Evolutionary conservation across 2,888 invertebrate species (phyloP).

Genomic region (Conistra vaccinii): DNA sequence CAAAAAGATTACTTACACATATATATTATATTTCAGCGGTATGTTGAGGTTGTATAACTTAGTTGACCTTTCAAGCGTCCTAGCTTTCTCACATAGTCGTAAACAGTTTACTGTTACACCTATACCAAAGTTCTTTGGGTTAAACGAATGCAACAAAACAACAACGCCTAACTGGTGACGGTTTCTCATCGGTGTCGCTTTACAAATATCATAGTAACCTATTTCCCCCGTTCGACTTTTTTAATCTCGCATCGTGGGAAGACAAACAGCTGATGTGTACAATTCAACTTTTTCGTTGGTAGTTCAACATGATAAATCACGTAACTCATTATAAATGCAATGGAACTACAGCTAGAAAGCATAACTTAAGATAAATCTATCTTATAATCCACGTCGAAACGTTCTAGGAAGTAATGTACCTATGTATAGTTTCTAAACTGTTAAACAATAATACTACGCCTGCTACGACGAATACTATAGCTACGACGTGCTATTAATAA

Average conservation of each 20-base stretch:
- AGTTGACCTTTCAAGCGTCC: conserved; percentile 47
- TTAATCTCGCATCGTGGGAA: conserved; percentile 63
- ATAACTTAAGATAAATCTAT: conserved; percentile 5
- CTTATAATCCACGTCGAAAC: background rate
- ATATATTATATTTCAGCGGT: conserved; percentile 63
- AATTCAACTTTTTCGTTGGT: conserved; percentile 30
- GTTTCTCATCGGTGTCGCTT: conserved; percentile 52
- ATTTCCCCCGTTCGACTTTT: conserved; percentile 67
- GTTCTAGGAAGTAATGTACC: conserved; percentile 15
- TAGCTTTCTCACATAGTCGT: conserved; percentile 48
- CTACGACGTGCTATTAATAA: background rate
- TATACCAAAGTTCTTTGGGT: conserved; percentile 22
- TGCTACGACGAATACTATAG: too few species aligned
- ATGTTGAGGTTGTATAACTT: conserved; percentile 36
- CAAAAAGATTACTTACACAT: conserved; percentile 30
- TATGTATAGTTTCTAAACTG: background rate
- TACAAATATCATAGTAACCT: conserved; percentile 56
- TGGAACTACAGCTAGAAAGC: conserved; percentile 31
- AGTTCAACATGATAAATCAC: conserved; percentile 33
- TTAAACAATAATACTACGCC: background rate
- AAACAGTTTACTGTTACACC: conserved; percentile 27
- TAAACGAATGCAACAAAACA: conserved; percentile 42
- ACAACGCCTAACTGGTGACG: conserved; percentile 28
- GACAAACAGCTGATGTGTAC: conserved; percentile 41
- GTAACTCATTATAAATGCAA: conserved; percentile 34